Base-by-base conservation (phyloP, 2,888 invertebrate species). In the Gymnosoma rotundatum region DNA sequence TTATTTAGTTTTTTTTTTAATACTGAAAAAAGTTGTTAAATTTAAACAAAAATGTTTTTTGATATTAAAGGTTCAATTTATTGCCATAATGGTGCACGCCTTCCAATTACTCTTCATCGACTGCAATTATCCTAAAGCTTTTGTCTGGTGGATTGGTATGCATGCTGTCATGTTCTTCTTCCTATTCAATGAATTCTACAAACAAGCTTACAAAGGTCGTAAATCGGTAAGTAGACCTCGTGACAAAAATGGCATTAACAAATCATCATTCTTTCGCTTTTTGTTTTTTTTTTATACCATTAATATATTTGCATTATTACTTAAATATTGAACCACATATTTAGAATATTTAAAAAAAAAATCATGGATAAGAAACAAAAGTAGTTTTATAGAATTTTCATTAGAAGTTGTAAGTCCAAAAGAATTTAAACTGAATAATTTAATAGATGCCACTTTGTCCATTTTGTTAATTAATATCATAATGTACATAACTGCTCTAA, bases 111-210 rank as follows among this genome's bases (percentile, higher is more conserved):
- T 98, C 87, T 96, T 97, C 94, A 95, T 96, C 89, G 96, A 97
- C 78, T 98, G 98, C 94, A 95, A 97, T 92, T 98, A 98, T 93
- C 98, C 98, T 72, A 94, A 95, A 88, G 97, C 96, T n/a, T 97
- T 97, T 93, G 97, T 97, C 87, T 97, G 97, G 97, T 98, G 97
- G 97, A 98, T 98, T 91, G 98, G 98, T 79, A 95, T 97, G 94
- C 98, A 98, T 93, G 98, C 98, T 1, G 95, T 98, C 87, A 96
- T 98, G 95, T 98, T 98, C 95, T 96, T 97, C 94, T 96, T 97
- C 94, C 94, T 98, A 83, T 98, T 98, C 94, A 96, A 96, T 90
- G 96, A 98, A 92, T 98, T 98, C 94, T 98, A 98, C 94, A 95
- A 96, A 90, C 95, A 96, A 91, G 95, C 95, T 20, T 97, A 97